phyloP scores from a whole-genome alignment of 1,140 invertebrate species.

The Eurosta solidaginis region DNA sequence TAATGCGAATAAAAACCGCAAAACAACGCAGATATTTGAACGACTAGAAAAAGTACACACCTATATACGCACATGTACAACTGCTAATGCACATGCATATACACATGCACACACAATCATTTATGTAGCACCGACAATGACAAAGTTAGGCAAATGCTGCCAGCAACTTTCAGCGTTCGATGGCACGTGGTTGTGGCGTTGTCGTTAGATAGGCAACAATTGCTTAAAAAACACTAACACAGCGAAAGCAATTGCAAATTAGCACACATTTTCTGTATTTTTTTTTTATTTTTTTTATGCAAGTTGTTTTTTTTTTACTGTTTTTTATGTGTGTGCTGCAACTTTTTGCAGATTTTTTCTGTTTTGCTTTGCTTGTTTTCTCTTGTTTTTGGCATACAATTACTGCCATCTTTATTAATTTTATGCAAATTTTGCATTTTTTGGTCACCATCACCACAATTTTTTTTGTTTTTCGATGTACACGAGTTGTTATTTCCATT shows the following conservation, averaged over 20 bases:
- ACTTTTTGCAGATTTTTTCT: too few relatives aligned
- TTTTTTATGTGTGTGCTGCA: too few relatives aligned
- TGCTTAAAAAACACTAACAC: neutral
- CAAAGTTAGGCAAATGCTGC: constrained; percentile 14
- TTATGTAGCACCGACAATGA: neutral
- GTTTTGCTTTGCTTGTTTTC: neutral
- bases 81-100: neutral
- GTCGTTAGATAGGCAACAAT: neutral
- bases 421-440: constrained; percentile 18
- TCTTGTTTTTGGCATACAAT: neutral
- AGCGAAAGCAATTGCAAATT: neutral
- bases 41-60: too few relatives aligned
- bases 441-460: neutral
- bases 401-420: constrained; percentile 1
- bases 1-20: neutral
- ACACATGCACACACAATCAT: neutral
- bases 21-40: too few relatives aligned
- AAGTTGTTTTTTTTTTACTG: neutral
- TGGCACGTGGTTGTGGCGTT: neutral
- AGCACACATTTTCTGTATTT: neutral
- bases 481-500: too few relatives aligned
- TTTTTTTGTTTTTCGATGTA: constrained; percentile 3
- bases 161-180: neutral
- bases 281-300: neutral
- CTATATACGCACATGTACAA: neutral